phyloP scores from a whole-genome alignment of 2,888 invertebrate genomes.

The Orthosia incerta region DNA sequence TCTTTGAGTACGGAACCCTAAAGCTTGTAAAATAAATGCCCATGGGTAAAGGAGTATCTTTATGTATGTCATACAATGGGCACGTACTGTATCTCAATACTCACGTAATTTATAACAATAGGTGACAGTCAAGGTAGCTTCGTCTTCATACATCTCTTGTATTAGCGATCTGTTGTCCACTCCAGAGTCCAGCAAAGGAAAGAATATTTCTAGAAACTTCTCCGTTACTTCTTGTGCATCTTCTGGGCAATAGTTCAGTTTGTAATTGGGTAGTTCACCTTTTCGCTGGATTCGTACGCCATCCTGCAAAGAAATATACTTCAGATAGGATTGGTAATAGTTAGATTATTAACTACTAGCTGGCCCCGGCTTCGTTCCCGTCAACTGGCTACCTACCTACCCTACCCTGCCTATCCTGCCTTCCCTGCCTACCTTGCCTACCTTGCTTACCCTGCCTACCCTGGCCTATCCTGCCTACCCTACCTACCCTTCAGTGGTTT shows the following conservation, averaged over 20 bases:
- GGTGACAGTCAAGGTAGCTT: constrained; percentile 92
- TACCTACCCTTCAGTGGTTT: too few relatives aligned
- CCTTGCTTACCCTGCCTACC: too few relatives aligned
- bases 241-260: constrained; percentile 89
- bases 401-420: too few relatives aligned
- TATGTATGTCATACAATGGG: too few relatives aligned
- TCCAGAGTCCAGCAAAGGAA: constrained; percentile 91
- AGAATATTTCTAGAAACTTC: constrained; percentile 93
- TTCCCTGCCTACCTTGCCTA: too few relatives aligned
- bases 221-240: constrained; percentile 88
- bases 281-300: constrained; percentile 80
- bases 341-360: too few relatives aligned
- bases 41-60: too few relatives aligned
- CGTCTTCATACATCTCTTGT: constrained; percentile 91
- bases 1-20: too few relatives aligned
- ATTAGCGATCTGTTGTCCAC: constrained; percentile 88
- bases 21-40: too few relatives aligned
- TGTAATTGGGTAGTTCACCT: constrained; percentile 83
- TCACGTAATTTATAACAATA: constrained; percentile 78
- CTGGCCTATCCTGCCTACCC: too few relatives aligned
- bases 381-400: too few relatives aligned
- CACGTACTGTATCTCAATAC: constrained; percentile 53
- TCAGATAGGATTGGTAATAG: not conserved
- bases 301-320: constrained; percentile 83
- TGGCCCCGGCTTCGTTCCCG: too few relatives aligned